Base-by-base conservation (phyloP, 2,113 vertebrate genomes). In the Polypterus bichir region DNA sequence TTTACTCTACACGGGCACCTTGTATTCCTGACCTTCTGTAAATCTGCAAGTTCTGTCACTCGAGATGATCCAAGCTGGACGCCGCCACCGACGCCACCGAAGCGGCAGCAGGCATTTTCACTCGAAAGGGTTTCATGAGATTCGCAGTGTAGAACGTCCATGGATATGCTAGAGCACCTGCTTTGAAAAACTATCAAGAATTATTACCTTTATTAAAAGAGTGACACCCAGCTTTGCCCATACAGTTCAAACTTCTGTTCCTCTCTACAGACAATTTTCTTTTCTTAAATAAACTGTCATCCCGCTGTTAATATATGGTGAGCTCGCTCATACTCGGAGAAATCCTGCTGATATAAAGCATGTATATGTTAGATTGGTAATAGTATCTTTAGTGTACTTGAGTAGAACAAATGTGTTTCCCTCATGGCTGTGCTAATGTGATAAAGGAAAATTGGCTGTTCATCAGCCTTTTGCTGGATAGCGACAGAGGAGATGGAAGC, bases 231-330 rank as follows among this genome's bases (percentile, higher is more conserved):
- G 87, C 79, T 89, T 90, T 91, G 78, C 83, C 86, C 81, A 94
- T 92, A 91, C 89, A 90, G 94, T 87, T 90, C 82, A 82, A 84
- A 85, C 88, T 85, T 84, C 86, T 86, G 84, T 83, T 66, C 68
- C 83, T 91, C 86, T 90, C 91, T 91, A 86, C 84, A 83, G 92
- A 97, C 96, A 98, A 97, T 98, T 97, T 98, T 97, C 94, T 95
- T 96, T 97, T 94, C 93, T 97, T 97, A 98, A 98, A 98, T 97
- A 98, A 97, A 97, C 93, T 98, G 96, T 98, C 96, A 98, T 90
- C 91, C 89, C 90, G 89, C 91, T 92, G 88, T 91, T 98, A 97
- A 98, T 97, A 95, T 97, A 98, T 98, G 88, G 92, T 89, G 85
- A 84, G 87, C 85, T 90, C 80, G 79, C 83, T 88, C 88, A 85